Percentiles rank a stretch among this genome's conserved stretches.
These are phyloP conservation scores for Ceuthmochares aereus DNA, from an alignment of 2,113 vertebrate genomes.

Conservation along the genomic window DNA sequence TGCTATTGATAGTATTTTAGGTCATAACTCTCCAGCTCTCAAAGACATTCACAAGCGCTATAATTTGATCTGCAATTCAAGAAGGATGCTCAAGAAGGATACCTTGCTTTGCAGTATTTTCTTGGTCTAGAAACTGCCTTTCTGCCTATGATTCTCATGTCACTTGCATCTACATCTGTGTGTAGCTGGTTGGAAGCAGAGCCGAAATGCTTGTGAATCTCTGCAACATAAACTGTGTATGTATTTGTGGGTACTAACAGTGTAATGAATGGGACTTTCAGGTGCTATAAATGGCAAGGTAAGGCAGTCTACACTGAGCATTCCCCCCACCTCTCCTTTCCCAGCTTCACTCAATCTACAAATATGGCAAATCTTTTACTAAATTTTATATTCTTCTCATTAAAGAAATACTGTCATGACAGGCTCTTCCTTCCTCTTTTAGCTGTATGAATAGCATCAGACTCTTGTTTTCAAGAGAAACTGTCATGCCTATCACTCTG, in stretches of 20 bases:
- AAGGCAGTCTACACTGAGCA: background rate
- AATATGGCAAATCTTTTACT: background rate
- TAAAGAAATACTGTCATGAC: background rate
- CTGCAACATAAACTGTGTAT: background rate
- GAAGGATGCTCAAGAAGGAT: background rate
- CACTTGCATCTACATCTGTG: background rate
- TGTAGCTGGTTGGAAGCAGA: background rate
- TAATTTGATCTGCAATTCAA: background rate
- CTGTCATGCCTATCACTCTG: background rate
- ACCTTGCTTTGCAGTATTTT: background rate
- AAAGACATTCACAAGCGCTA: background rate
- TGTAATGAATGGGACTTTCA: background rate
- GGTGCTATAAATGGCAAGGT: background rate
- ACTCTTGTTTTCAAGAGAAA: background rate
- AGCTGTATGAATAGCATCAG: background rate
- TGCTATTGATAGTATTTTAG: background rate
- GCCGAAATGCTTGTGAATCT: background rate
- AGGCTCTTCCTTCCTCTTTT: background rate
- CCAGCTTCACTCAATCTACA: background rate
- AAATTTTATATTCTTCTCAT: background rate
- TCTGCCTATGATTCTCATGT: background rate
- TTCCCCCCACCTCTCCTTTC: background rate
- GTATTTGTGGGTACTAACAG: background rate
- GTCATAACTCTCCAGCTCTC: background rate
- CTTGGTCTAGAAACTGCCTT: background rate